These are phyloP conservation scores for Colinus virginianus DNA, from an alignment of 2,113 vertebrate genomes.

Conservation along the genomic window DNA sequence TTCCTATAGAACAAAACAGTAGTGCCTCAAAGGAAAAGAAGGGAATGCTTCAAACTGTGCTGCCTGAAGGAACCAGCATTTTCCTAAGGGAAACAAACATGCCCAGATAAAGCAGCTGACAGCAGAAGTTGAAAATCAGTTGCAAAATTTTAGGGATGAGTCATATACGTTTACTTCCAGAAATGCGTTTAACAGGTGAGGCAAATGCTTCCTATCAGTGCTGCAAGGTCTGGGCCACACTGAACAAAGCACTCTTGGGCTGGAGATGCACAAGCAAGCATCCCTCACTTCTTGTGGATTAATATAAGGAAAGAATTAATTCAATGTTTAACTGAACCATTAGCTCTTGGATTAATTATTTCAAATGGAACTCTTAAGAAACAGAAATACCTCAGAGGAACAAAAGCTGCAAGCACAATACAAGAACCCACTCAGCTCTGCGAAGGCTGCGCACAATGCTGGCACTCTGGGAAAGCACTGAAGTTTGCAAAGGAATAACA, in stretches of 20 bases:
- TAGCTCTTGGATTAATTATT: not conserved
- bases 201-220: not conserved
- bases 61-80: not conserved
- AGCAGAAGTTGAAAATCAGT: conserved; percentile 6
- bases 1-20: not conserved
- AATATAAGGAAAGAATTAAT: not conserved
- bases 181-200: not conserved
- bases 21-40: not conserved
- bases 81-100: not conserved
- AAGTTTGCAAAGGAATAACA: not conserved
- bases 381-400: not conserved
- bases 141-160: conserved; percentile 35
- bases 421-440: not conserved
- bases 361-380: not conserved
- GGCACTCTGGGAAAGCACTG: not conserved
- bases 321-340: not conserved
- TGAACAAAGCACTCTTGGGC: too few species aligned
- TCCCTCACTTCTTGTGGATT: not conserved
- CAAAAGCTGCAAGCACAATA: not conserved
- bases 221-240: not conserved
- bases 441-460: not conserved
- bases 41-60: not conserved
- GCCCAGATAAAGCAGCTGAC: not conserved
- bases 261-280: not conserved
- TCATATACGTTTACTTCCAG: not conserved